Conservation (phyloP, 2,888 invertebrate genomes). For the Nasonia oneida region DNA sequence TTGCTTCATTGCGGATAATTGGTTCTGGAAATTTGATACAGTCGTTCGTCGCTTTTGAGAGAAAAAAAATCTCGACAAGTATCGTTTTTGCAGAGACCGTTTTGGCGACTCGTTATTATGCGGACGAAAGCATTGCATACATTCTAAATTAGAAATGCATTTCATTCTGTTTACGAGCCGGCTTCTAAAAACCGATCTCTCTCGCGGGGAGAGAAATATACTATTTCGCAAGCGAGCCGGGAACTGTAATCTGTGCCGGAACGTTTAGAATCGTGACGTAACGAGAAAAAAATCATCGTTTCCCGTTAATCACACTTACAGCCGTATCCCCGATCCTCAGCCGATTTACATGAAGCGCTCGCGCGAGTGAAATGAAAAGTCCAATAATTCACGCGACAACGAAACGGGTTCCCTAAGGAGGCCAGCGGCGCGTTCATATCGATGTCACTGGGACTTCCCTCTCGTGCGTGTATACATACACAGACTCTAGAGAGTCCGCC, state of each 20-base stretch:
- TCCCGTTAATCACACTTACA: background rate
- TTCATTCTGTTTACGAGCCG: background rate
- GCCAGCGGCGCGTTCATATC: slow-evolving; percentile 39
- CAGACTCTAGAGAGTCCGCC: slow-evolving; percentile 2
- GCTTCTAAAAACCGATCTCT: background rate
- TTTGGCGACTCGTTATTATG: background rate
- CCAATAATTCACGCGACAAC: background rate
- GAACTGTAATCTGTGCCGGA: background rate
- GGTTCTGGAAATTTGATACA: slow-evolving; percentile 18
- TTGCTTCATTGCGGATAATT: background rate
- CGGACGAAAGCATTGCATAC: background rate
- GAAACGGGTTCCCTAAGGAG: slow-evolving; percentile 56
- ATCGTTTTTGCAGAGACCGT: background rate
- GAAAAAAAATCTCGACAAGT: background rate
- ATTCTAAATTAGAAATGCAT: background rate
- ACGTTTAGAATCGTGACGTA: background rate
- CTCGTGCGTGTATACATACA: background rate
- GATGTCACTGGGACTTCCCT: slow-evolving; percentile 59
- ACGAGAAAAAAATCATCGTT: background rate
- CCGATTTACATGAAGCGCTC: background rate
- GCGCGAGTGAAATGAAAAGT: slow-evolving; percentile 51
- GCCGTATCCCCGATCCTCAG: background rate
- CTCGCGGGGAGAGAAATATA: background rate
- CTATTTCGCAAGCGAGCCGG: background rate
- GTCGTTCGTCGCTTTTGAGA: background rate